Percentiles rank a stretch among this genome's conserved stretches.
Conservation (phyloP, 2,113 vertebrate genomes). For the Rhinoptilus africanus region DNA sequence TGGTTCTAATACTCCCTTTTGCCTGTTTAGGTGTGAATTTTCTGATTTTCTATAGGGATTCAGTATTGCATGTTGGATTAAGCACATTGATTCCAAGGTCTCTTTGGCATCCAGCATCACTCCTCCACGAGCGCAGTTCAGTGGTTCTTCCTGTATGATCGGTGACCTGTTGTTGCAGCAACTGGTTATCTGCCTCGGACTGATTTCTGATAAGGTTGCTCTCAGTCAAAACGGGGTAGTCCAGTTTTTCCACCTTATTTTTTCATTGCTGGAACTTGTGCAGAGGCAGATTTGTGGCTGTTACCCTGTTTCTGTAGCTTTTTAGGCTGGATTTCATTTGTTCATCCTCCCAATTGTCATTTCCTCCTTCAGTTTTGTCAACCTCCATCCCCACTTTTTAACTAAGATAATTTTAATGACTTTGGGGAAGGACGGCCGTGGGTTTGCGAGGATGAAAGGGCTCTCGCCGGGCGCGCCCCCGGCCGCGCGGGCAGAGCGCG, state of each 20-base stretch:
- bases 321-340: background rate
- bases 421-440: background rate
- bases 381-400: background rate
- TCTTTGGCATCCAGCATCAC: background rate
- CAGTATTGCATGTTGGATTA: background rate
- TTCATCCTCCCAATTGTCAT: background rate
- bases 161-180: accelerated
- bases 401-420: too few relatives aligned
- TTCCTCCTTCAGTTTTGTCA: background rate
- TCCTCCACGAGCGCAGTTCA: background rate
- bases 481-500: background rate
- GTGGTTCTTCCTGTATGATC: background rate
- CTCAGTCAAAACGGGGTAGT: background rate
- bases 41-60: background rate
- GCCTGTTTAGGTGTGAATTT: background rate
- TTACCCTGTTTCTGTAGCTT: background rate
- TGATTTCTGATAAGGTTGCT: background rate
- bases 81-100: background rate
- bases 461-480: background rate
- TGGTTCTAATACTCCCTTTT: background rate
- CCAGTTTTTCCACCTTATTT: background rate
- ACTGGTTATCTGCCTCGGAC: too few relatives aligned
- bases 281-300: background rate
- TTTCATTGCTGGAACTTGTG: background rate
- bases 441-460: background rate